These are phyloP conservation scores for Lamprologus speciosus DNA, from an alignment of 2,113 vertebrate species.

Conservation along the genomic window DNA sequence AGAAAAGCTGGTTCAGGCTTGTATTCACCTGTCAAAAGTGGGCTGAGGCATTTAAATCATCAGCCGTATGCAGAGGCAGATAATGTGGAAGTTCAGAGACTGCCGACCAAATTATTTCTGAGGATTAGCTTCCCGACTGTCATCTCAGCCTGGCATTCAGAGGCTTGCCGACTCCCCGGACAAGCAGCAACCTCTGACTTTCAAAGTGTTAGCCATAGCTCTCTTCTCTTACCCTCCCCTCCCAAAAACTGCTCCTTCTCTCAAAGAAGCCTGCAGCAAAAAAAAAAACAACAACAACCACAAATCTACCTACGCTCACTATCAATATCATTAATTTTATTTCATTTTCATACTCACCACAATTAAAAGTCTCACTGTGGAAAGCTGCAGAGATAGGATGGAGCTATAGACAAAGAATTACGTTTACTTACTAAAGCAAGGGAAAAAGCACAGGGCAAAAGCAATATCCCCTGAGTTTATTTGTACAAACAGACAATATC, in stretches of 20 bases:
- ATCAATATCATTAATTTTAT: not conserved
- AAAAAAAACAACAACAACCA: not conserved
- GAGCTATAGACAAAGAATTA: constrained; percentile 5
- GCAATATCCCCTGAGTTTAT: constrained; percentile 10
- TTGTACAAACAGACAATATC: constrained; percentile 31
- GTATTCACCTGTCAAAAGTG: constrained; percentile 52
- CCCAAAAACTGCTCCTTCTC: not conserved
- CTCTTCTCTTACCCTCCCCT: not conserved
- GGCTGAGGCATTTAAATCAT: constrained; percentile 43
- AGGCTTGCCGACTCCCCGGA: constrained; percentile 38
- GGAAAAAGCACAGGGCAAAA: not conserved
- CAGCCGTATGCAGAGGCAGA: constrained; percentile 43
- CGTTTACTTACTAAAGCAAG: constrained; percentile 4
- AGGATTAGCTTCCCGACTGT: constrained; percentile 60
- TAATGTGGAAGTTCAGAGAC: constrained; percentile 55
- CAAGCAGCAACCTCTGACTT: constrained; percentile 44
- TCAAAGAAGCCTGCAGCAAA: not conserved
- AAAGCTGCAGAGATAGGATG: not conserved
- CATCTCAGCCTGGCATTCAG: constrained; percentile 46
- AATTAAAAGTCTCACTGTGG: constrained; percentile 18
- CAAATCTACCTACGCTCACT: not conserved
- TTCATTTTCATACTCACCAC: not conserved
- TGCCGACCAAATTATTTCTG: constrained; percentile 55
- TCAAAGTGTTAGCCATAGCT: constrained; percentile 6
- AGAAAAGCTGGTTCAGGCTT: constrained; percentile 1